Evolutionary conservation across 2,797 vertebrate species (phyloP).

Genomic region (Phylloscopus collybita): DNA sequence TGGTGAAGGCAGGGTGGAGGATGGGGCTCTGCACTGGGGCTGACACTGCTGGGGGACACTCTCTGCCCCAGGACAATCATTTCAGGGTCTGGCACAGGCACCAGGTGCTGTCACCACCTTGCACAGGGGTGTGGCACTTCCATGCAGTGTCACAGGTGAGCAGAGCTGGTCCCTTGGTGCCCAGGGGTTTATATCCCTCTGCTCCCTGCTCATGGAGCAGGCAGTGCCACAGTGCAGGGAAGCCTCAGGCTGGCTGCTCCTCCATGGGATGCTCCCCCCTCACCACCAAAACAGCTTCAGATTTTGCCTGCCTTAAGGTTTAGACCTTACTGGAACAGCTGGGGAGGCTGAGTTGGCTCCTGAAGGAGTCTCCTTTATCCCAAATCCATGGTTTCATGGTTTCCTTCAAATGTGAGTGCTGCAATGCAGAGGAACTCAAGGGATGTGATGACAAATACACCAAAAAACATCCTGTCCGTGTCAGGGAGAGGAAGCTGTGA

Average conservation of each 20-base stretch:
- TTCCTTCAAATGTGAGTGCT: not conserved
- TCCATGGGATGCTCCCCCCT: not conserved
- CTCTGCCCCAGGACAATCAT: not conserved
- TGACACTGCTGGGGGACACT: not conserved
- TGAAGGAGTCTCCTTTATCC: not conserved
- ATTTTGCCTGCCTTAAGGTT: not conserved
- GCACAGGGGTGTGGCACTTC: not conserved
- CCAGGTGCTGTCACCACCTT: not conserved
- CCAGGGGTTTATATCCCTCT: not conserved
- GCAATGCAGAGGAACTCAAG: not conserved
- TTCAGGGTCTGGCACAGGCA: not conserved
- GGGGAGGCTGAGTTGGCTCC: not conserved
- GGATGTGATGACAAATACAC: not conserved
- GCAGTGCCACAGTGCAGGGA: not conserved
- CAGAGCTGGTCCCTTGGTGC: not conserved
- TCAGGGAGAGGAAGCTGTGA: not conserved
- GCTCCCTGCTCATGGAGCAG: not conserved
- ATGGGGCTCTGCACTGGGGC: not conserved
- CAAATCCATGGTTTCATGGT: not conserved
- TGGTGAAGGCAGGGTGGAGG: not conserved
- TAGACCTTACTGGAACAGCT: not conserved
- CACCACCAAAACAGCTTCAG: not conserved
- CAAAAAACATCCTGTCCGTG: not conserved
- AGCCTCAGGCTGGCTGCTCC: not conserved
- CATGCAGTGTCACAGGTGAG: not conserved